Evolutionary conservation across 2,797 vertebrate genomes (phyloP).

Genomic region (Pipistrellus kuhlii): DNA sequence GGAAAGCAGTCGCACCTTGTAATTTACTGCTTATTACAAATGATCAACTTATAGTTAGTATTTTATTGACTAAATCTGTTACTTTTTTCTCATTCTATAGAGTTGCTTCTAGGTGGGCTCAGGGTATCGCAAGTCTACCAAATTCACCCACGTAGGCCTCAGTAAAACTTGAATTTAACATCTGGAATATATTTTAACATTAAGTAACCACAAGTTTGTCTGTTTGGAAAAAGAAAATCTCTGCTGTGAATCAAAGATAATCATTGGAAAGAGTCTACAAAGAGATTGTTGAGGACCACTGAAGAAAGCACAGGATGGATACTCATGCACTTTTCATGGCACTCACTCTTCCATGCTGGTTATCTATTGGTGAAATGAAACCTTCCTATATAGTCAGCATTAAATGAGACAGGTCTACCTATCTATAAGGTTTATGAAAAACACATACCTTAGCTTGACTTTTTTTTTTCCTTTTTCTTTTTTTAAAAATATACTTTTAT

Average conservation of each 20-base stretch:
- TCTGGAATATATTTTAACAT: slow-evolving; percentile 5
- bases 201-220: slow-evolving; percentile 27
- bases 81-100: not conserved
- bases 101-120: not conserved
- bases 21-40: not conserved
- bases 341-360: not conserved
- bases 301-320: not conserved
- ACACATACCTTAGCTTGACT: not conserved
- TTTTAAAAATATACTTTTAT: no score
- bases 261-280: not conserved
- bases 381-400: not conserved
- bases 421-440: not conserved
- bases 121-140: not conserved
- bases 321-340: not conserved
- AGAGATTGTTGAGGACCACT: not conserved
- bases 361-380: not conserved
- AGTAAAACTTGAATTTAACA: slow-evolving; percentile 34
- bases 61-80: slow-evolving; percentile 15
- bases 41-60: slow-evolving; percentile 10
- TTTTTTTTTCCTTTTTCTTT: not conserved
- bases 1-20: not conserved
- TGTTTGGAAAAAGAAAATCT: slow-evolving; percentile 47
- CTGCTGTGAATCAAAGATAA: slow-evolving; percentile 33
- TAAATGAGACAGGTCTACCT: not conserved
- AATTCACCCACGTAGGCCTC: not conserved